Percentiles rank a stretch among this genome's conserved stretches.
These are phyloP conservation scores for Semnopithecus entellus DNA, from an alignment of 2,113 vertebrate genomes.

Conservation along the genomic window DNA sequence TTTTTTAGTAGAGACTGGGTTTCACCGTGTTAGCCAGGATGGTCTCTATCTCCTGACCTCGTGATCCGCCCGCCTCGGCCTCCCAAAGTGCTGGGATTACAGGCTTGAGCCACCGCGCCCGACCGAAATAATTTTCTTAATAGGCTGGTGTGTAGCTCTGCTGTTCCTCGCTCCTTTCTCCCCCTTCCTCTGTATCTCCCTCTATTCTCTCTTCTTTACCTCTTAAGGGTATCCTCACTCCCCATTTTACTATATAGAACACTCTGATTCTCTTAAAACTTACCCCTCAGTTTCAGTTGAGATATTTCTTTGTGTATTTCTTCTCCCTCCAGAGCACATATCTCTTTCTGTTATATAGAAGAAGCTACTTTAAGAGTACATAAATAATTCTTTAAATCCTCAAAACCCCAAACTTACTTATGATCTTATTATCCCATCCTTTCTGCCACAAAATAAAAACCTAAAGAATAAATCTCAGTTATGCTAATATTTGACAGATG, in stretches of 20 bases:
- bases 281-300: not conserved
- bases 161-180: not conserved
- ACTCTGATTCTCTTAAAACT: not conserved
- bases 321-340: not conserved
- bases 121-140: not conserved
- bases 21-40: no score
- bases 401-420: not conserved
- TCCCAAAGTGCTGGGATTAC: no score
- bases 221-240: not conserved
- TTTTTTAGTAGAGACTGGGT: no score
- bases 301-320: not conserved
- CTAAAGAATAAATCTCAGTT: slow-evolving; percentile 4
- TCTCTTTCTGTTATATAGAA: not conserved
- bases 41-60: no score
- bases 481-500: not conserved
- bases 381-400: slow-evolving; percentile 26
- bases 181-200: not conserved
- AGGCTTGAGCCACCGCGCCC: no score
- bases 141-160: not conserved
- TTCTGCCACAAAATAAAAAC: slow-evolving; percentile 7
- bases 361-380: not conserved
- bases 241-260: not conserved
- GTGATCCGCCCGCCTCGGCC: no score
- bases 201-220: not conserved
- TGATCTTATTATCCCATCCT: not conserved